A percentile compares a stretch with the other conserved stretches of the same genome.
Conservation (phyloP, 2,888 invertebrate species). For the Muscina levida region DNA sequence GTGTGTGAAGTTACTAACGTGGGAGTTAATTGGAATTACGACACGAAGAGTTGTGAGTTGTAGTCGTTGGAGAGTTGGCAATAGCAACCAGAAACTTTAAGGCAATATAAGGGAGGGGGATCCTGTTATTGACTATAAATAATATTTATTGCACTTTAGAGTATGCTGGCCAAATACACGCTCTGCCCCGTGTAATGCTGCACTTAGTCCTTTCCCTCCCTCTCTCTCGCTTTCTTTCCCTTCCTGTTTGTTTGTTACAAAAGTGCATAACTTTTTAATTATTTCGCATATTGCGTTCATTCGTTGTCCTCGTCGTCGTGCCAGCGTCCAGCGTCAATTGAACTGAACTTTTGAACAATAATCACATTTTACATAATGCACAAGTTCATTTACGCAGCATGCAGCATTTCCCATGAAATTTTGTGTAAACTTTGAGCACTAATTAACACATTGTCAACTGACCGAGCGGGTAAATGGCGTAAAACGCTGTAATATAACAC, state of each 20-base stretch:
- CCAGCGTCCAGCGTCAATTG: not conserved
- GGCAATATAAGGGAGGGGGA: not conserved
- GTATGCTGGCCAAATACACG: not conserved
- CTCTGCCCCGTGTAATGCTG: too few species aligned
- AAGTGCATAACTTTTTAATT: slow-evolving; percentile 31
- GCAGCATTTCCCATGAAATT: not conserved
- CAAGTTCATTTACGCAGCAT: not conserved
- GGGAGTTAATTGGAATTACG: too few species aligned
- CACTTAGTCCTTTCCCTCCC: too few species aligned
- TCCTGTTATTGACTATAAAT: slow-evolving; percentile 23
- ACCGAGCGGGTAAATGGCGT: not conserved
- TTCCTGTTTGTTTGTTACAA: too few species aligned
- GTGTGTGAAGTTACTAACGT: not conserved
- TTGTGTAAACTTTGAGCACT: slow-evolving; percentile 3
- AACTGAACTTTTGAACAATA: slow-evolving; percentile 17
- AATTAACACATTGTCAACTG: slow-evolving; percentile 33
- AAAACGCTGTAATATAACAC: not conserved
- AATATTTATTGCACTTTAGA: slow-evolving; percentile 1
- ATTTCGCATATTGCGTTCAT: not conserved
- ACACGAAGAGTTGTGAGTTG: too few species aligned
- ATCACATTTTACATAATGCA: not conserved
- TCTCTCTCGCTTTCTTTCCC: too few species aligned
- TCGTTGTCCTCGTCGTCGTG: too few species aligned
- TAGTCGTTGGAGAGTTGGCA: not conserved
- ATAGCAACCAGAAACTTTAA: too few species aligned